Evolutionary conservation across 2,113 vertebrate genomes (phyloP), one percentile per base, ranked within the genome.

Genomic region (Irena cyanogastra): DNA sequence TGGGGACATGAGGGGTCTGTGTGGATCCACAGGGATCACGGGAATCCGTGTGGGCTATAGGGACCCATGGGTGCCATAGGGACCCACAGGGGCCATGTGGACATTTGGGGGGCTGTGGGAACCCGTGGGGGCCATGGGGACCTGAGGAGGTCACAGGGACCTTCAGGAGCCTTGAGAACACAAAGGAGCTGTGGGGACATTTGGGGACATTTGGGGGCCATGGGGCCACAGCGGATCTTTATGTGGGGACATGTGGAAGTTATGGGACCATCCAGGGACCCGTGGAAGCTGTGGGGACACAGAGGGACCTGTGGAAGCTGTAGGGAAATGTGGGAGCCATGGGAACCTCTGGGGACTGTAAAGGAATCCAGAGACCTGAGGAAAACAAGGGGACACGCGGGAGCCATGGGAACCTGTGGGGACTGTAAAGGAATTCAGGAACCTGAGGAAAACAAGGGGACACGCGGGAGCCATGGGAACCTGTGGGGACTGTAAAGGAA

Each of bases 1-100:
- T 10, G 7, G 53, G 18, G 49, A 16, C 24, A 15, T 0, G 2
- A 2, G 15, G 14, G 22, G 21, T 50, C 27, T 14, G 3, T 19
- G 47, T 10, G 69, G 49, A 64, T 63, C 41, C 15, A 8, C 39
- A 37, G 69, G 44, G 11, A 26, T 28, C 3, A 3, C 6, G 0
- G 28, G 35, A 37, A 30, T 15, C 10, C 3, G 0, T 16, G 28
- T 7, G 44, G 45, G 54, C 22, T 37, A 7, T 3, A 16, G 37
- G 44, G 14, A 65, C 44, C 26, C 19, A 17, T 1, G n/a, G 56
- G n/a, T 24, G 33, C 7, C 33, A 24, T 16, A 24, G 42, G 53
- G 16, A 72, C 66, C 30, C 31, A 28, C 4, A 15, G 31, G 23
- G 18, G 7, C 18, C 10, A 19, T 8, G 2, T 37, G 33, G 50